These are phyloP conservation scores for Tyrophagus putrescentiae DNA, from an alignment of 1,140 invertebrate genomes.

Conservation along the genomic window DNA sequence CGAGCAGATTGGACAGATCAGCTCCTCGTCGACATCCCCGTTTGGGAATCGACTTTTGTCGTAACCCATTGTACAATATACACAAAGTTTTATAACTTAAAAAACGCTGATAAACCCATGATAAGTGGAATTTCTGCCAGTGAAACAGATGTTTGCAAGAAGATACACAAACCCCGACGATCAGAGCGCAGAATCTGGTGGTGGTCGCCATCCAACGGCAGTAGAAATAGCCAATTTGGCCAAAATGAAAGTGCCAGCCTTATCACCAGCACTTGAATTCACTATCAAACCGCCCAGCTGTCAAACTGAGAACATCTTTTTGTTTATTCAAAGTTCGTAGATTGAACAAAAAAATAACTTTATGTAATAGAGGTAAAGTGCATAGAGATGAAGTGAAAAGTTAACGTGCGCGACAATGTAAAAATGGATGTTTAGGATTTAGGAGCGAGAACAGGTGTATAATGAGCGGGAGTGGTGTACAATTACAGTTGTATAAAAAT, in stretches of 20 bases:
- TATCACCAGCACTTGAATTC: too few species aligned
- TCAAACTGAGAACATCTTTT: not conserved
- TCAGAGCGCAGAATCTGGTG: too few species aligned
- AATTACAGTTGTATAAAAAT: too few species aligned
- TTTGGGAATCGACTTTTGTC: constrained; percentile 65
- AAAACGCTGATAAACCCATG: not conserved
- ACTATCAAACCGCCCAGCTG: not conserved
- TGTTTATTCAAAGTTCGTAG: not conserved
- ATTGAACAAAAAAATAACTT: too few species aligned
- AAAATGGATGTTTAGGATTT: too few species aligned
- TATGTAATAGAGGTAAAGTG: too few species aligned
- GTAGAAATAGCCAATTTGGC: not conserved
- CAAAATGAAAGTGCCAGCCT: too few species aligned
- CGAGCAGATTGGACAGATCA: constrained; percentile 78
- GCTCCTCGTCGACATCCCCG: constrained; percentile 76
- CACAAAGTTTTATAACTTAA: not conserved
- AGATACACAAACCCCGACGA: too few species aligned
- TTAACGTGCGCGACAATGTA: too few species aligned
- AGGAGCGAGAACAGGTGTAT: too few species aligned
- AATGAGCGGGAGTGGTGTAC: too few species aligned
- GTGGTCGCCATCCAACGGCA: not conserved
- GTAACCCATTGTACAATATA: constrained; percentile 53
- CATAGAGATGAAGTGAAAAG: too few species aligned
- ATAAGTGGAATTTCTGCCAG: not conserved
- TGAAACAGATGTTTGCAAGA: not conserved